Evolutionary conservation across 2,888 invertebrate species (phyloP), one percentile per base, ranked within the genome.

Genomic region (Eristalis pertinax): DNA sequence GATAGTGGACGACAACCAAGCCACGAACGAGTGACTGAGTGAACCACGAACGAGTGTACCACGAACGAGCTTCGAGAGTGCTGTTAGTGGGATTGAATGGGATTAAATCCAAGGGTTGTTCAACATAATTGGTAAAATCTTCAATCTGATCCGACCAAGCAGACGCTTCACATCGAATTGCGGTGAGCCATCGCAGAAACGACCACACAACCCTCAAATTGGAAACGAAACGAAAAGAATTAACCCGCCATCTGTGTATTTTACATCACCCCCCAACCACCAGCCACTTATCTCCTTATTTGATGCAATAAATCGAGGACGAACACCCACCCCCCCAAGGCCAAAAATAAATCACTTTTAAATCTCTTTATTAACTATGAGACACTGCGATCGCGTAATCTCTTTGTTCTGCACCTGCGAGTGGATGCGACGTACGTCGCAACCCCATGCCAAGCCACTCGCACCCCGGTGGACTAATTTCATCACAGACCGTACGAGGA

Each of bases 351-450:
- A 86, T 86, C 86, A 86, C 82, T 86, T 75, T 78, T 67, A 85
- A 86, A 86, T 86, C 86, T 75, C 82, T 86, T 86, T 86, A 86
- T 82, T 86, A 78, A 86, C 82, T 75, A 78, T 78, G 78, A 78
- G 82, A 86, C 82, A 82, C 82, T 75, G 82, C 74, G 75, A 86
- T 78, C 78, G 43, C 29, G 65, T 56, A 70, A 86, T 82, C 78
- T 82, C 60, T 79, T 63, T 64, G 58, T 58, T 65, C 67, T 11
- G 35, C 58, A 29, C 62, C 43, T 43, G 8, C 19, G 19, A 50
- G 50, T 8, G 50, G 19, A n/a, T 4, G 19, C 50, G 13, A 22
- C 38, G 26, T n/a, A 13, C 15, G 1, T 10, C 3, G n/a, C 38
- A 41, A 4, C 13, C 26, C 15, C 50, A 4, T 35, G 35, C 43